A percentile compares a stretch with the other conserved stretches of the same genome.
phyloP scores from a whole-genome alignment of 2,113 vertebrate species.

The Mirza zaza region DNA sequence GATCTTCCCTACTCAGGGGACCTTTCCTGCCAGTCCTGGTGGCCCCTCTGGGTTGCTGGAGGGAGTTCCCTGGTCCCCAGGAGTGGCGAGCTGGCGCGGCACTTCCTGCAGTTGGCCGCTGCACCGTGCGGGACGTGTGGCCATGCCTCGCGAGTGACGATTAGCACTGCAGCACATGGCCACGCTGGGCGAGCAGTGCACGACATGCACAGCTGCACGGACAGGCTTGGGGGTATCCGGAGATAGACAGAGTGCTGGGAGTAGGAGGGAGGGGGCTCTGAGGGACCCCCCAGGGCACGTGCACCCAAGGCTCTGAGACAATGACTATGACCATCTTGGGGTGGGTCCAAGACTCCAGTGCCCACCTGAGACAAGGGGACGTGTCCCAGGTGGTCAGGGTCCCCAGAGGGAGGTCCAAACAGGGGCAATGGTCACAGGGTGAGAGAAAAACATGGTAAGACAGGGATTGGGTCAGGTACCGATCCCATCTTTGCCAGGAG shows the following conservation, averaged over 20 bases:
- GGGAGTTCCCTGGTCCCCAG: rapidly evolving
- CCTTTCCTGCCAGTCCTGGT: neutral
- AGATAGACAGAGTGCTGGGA: neutral
- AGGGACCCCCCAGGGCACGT: neutral
- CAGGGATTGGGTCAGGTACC: neutral
- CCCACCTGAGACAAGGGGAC: neutral
- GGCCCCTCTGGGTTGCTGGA: neutral
- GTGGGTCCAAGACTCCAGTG: neutral
- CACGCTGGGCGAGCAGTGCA: rapidly evolving
- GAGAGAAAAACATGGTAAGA: neutral
- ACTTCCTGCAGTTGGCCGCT: neutral
- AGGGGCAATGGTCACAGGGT: neutral
- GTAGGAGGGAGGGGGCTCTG: neutral
- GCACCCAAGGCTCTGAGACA: neutral
- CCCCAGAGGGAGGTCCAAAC: neutral
- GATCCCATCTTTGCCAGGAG: neutral
- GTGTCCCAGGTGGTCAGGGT: neutral
- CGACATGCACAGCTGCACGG: rapidly evolving
- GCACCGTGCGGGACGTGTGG: rapidly evolving
- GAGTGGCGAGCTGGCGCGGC: rapidly evolving
- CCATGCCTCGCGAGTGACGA: neutral
- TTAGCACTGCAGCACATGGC: neutral
- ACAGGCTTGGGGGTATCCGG: neutral
- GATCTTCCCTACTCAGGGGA: neutral
- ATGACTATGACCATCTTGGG: neutral